phyloP scores from a whole-genome alignment of 2,113 vertebrate species.

The Coptodon rendalli region DNA sequence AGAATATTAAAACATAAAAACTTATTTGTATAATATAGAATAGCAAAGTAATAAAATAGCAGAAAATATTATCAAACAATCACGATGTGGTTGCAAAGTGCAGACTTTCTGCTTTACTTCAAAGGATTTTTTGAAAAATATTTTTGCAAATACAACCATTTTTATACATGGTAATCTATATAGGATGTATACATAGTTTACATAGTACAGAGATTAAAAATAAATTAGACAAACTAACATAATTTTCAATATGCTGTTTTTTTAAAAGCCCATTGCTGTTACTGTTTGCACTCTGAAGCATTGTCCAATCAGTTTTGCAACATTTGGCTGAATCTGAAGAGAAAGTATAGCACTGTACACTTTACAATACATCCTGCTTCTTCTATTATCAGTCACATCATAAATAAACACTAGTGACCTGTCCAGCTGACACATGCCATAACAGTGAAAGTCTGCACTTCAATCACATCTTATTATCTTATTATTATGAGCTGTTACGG shows the following conservation, averaged over 20 bases:
- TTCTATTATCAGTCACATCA: not conserved
- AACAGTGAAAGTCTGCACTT: not conserved
- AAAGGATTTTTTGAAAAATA: not conserved
- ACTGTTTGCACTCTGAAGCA: not conserved
- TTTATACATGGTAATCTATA: not conserved
- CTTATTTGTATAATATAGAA: not conserved
- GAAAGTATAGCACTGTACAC: not conserved
- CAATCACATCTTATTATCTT: not conserved
- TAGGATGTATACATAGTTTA: not conserved
- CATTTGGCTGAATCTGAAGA: not conserved
- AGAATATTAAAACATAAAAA: not conserved
- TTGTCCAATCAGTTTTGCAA: not conserved
- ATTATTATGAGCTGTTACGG: not conserved
- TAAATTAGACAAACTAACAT: not conserved
- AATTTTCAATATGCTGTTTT: not conserved
- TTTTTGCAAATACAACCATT: not conserved
- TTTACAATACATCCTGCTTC: not conserved
- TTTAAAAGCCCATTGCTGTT: not conserved
- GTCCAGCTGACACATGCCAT: not conserved
- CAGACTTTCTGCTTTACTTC: not conserved
- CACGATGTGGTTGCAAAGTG: not conserved
- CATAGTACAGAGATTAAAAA: not conserved
- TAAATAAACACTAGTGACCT: not conserved
- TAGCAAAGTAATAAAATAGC: not conserved
- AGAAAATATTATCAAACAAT: not conserved